Conservation (phyloP, 2,888 invertebrate species). For the Nesidiocoris tenuis region DNA sequence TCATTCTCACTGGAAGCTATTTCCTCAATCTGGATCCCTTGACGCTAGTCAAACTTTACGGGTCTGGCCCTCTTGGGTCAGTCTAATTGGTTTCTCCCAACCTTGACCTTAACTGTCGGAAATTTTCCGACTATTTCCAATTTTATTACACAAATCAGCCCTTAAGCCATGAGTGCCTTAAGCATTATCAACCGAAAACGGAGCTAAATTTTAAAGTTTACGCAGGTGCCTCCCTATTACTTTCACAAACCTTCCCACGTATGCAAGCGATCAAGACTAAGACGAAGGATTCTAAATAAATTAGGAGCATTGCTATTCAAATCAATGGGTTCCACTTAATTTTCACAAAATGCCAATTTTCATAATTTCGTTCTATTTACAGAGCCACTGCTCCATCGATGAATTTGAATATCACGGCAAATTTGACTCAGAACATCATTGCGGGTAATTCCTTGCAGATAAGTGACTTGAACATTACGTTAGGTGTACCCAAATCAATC, state of each 20-base stretch:
- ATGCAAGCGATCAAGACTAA: no score
- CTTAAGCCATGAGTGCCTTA: no score
- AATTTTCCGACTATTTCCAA: no score
- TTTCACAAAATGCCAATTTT: no score
- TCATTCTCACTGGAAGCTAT: conserved; percentile 26
- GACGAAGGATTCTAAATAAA: no score
- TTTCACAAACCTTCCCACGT: no score
- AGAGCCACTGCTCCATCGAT: conserved; percentile 3
- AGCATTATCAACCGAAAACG: no score
- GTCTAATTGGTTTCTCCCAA: background rate
- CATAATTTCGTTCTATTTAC: background rate
- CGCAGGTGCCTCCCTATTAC: no score
- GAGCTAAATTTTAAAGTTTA: no score
- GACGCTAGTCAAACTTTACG: conserved; percentile 28
- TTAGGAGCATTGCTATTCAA: no score
- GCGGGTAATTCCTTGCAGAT: conserved; percentile 30
- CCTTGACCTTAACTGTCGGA: background rate
- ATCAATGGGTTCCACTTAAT: no score
- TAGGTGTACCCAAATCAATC: conserved; percentile 3
- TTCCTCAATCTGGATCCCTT: conserved; percentile 27
- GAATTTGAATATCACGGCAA: conserved; percentile 13
- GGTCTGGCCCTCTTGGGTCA: conserved; percentile 38
- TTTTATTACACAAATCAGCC: no score
- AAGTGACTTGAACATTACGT: conserved; percentile 18
- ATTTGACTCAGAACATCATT: background rate